Evolutionary conservation across 1,140 invertebrate species (phyloP).

Genomic region (Pectinophora gossypiella): DNA sequence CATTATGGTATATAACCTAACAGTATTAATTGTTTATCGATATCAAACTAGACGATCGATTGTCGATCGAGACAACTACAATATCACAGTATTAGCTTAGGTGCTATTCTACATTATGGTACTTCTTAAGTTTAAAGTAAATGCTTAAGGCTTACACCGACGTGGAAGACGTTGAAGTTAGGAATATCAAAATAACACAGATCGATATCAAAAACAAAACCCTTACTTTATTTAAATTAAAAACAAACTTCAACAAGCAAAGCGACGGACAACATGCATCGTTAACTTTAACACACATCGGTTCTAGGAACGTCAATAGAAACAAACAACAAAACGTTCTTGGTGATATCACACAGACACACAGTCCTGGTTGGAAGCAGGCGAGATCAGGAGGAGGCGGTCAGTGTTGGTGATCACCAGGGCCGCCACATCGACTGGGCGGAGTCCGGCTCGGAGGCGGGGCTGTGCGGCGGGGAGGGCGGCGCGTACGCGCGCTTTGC

Average conservation of each 20-base stretch:
- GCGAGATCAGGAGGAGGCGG: slow-evolving; percentile 34
- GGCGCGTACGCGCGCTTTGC: slow-evolving; percentile 69
- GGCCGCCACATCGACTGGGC: slow-evolving; percentile 73
- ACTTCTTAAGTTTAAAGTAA: slow-evolving; percentile 41
- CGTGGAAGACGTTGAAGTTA: slow-evolving; percentile 60
- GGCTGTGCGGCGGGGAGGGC: slow-evolving; percentile 76
- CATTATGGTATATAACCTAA: background rate
- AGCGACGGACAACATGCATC: slow-evolving; percentile 44
- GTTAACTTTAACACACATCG: slow-evolving; percentile 21
- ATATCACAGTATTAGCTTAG: slow-evolving; percentile 67
- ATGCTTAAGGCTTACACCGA: slow-evolving; percentile 43
- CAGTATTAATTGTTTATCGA: background rate
- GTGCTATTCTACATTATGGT: slow-evolving; percentile 47
- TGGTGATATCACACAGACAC: slow-evolving; percentile 38
- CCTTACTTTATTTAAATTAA: slow-evolving; percentile 66
- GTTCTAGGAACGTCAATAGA: slow-evolving; percentile 39
- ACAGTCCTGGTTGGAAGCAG: slow-evolving; percentile 13
- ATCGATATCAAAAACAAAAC: slow-evolving; percentile 47
- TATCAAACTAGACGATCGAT: background rate
- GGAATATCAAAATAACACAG: slow-evolving; percentile 62
- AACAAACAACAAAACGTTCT: slow-evolving; percentile 54
- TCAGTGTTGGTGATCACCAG: slow-evolving; percentile 50
- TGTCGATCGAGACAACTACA: slow-evolving; percentile 8
- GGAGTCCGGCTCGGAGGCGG: slow-evolving; percentile 73
- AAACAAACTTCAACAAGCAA: slow-evolving; percentile 68